These are phyloP conservation scores for Cacoxenus indagator DNA, from an alignment of 2,888 invertebrate species.

Conservation along the genomic window DNA sequence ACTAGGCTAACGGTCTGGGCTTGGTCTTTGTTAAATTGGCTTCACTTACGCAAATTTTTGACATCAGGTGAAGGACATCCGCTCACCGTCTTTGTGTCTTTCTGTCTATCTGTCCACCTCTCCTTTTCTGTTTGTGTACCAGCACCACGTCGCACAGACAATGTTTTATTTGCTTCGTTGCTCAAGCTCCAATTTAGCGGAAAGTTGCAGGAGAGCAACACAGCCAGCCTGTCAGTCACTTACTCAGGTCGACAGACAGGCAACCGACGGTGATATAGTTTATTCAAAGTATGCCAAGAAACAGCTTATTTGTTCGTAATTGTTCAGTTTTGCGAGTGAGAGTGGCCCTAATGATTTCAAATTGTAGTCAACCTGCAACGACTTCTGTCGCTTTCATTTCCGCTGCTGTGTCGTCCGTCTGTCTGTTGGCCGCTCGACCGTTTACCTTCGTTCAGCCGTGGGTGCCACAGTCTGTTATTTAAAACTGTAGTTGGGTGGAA, in stretches of 20 bases:
- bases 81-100: constrained; percentile 6
- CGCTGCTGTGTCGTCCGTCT: background rate
- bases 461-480: background rate
- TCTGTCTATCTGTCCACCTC: background rate
- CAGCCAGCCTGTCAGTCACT: background rate
- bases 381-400: background rate
- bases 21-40: constrained; percentile 43
- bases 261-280: constrained; percentile 35
- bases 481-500: background rate
- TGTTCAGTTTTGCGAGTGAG: constrained; percentile 23
- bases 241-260: background rate
- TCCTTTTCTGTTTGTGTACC: background rate
- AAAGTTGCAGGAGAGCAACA: background rate
- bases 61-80: constrained; percentile 41
- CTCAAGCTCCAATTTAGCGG: background rate
- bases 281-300: constrained; percentile 45
- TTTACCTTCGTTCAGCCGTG: background rate
- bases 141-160: background rate
- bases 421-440: background rate
- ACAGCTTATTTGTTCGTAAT: constrained; percentile 40
- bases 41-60: constrained; percentile 37
- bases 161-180: background rate
- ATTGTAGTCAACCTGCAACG: background rate
- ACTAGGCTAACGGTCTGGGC: background rate
- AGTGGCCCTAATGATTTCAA: constrained; percentile 20